Conservation (phyloP, 1,140 invertebrate species). For the Rhyacophila brunnea region DNA sequence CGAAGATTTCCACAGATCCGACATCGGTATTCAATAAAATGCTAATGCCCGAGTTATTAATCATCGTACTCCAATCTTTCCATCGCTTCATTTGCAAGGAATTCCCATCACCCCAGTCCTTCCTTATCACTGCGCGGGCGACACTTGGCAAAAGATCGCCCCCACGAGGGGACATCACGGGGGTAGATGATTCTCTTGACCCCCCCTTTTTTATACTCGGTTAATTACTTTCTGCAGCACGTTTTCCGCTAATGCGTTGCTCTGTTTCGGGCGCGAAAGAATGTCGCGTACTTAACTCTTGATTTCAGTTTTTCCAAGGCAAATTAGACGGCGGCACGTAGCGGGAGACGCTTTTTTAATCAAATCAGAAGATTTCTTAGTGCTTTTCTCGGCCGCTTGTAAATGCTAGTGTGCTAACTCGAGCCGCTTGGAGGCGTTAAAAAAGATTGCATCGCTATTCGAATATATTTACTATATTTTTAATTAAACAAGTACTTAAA, state of each 20-base stretch:
- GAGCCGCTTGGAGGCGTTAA: constrained; percentile 22
- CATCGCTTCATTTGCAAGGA: constrained; percentile 37
- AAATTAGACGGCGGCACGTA: constrained; percentile 30
- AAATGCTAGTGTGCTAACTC: constrained; percentile 13
- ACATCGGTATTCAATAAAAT: constrained; percentile 36
- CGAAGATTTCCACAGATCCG: constrained; percentile 30
- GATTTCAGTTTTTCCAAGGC: constrained; percentile 22
- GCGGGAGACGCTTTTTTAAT: constrained; percentile 31
- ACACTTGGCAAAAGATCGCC: not conserved
- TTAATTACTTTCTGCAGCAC: constrained; percentile 36
- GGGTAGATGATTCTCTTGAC: not conserved
- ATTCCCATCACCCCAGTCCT: constrained; percentile 24
- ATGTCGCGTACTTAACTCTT: constrained; percentile 22
- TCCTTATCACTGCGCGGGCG: constrained; percentile 11
- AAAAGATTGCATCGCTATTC: constrained; percentile 27
- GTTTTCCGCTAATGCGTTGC: constrained; percentile 33
- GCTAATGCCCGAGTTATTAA: constrained; percentile 35
- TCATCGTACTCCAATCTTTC: constrained; percentile 36
- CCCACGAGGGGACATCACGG: not conserved
- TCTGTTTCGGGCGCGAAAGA: constrained; percentile 21
- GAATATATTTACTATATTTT: constrained; percentile 19
- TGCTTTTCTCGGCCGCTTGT: constrained; percentile 15
- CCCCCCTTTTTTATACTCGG: constrained; percentile 31
- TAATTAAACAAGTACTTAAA: constrained; percentile 17
- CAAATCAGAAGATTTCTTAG: constrained; percentile 36